phyloP scores from a whole-genome alignment of 2,113 vertebrate genomes.

The Osmerus mordax region DNA sequence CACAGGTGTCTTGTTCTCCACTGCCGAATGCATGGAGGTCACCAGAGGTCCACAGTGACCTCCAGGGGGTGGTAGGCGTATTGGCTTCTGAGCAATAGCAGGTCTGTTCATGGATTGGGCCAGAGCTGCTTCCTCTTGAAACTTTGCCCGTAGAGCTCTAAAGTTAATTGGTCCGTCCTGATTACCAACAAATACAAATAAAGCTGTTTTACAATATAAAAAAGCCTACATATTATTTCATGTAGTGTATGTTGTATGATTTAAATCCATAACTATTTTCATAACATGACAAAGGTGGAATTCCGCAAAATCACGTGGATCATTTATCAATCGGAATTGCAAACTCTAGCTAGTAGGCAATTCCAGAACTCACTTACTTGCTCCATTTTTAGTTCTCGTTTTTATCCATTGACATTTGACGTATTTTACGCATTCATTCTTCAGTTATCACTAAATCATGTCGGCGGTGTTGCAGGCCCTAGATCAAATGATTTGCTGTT shows the following conservation, averaged over 20 bases:
- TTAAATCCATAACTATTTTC: no score
- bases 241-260: no score
- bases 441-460: no score
- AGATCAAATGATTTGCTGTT: background rate
- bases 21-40: slow-evolving; percentile 17
- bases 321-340: no score
- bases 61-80: slow-evolving; percentile 43
- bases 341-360: background rate
- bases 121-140: slow-evolving; percentile 65
- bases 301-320: no score
- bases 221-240: no score
- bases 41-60: slow-evolving; percentile 41
- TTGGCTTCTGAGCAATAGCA: slow-evolving; percentile 67
- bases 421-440: background rate
- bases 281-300: no score
- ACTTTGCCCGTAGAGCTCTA: slow-evolving; percentile 71
- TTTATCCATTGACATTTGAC: background rate
- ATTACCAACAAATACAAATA: background rate
- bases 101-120: slow-evolving; percentile 52
- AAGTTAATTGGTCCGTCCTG: slow-evolving; percentile 57
- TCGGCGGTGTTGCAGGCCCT: no score
- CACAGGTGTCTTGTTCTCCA: slow-evolving; percentile 42
- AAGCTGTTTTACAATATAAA: no score
- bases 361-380: background rate
- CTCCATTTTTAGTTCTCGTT: background rate